phyloP scores from a whole-genome alignment of 2,797 vertebrate genomes.

The Dicrostonyx torquatus region DNA sequence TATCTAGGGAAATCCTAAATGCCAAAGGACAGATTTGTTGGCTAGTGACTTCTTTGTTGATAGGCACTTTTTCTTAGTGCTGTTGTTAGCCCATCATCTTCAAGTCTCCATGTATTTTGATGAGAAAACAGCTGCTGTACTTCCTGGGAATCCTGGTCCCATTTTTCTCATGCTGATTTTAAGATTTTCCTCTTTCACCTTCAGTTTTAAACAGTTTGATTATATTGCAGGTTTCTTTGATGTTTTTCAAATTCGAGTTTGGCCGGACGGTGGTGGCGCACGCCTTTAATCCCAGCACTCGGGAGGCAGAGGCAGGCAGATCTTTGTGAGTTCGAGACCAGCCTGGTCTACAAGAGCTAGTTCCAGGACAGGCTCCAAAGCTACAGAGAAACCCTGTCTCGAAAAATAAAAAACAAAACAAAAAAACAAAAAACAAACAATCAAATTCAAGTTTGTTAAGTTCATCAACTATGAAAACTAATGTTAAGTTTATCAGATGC shows the following conservation, averaged over 20 bases:
- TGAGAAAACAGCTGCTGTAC: background rate
- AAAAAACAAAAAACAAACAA: too few species aligned
- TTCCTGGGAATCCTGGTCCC: background rate
- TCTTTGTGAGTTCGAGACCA: too few species aligned
- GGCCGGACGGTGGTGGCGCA: too few species aligned
- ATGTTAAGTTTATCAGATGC: background rate
- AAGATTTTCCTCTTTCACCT: background rate
- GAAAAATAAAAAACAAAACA: too few species aligned
- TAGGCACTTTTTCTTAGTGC: background rate
- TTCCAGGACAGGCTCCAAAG: too few species aligned
- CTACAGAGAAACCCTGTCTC: too few species aligned
- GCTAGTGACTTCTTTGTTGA: background rate
- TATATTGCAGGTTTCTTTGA: background rate
- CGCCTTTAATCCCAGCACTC: too few species aligned
- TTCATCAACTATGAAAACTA: background rate
- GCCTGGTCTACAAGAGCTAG: too few species aligned
- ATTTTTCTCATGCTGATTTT: background rate
- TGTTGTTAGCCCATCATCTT: background rate
- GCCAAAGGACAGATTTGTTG: background rate
- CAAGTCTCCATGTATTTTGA: background rate
- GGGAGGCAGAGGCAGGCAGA: too few species aligned
- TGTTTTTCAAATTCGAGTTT: background rate
- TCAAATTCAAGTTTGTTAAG: background rate
- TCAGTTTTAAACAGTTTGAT: background rate
- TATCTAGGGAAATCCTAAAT: background rate